Percentiles rank a stretch among this genome's conserved stretches.
Conservation (phyloP, 2,113 vertebrate species). For the Phyllopteryx taeniolatus region DNA sequence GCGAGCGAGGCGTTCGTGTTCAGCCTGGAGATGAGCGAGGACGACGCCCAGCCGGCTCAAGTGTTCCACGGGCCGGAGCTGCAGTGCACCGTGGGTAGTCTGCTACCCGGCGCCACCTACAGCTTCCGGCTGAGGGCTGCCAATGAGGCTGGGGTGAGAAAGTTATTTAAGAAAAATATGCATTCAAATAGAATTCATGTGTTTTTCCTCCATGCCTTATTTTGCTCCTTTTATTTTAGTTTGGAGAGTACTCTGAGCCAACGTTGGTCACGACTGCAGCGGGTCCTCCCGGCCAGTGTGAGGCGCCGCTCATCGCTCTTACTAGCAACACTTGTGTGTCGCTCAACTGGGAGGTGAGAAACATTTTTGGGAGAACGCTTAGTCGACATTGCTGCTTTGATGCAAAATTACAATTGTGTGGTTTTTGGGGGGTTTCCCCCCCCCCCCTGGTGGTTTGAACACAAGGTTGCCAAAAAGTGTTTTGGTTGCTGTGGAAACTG, state of each 20-base stretch:
- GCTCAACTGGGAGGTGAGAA: slow-evolving; percentile 94
- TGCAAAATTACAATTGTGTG: not conserved
- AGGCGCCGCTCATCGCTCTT: slow-evolving; percentile 81
- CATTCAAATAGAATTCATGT: not conserved
- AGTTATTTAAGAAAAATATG: not conserved
- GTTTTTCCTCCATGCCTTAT: not conserved
- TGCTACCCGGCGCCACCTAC: slow-evolving; percentile 89
- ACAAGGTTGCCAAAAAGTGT: not conserved
- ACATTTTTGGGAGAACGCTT: not conserved
- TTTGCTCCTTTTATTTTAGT: slow-evolving; percentile 63
- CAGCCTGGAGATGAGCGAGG: slow-evolving; percentile 89
- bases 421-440: no score
- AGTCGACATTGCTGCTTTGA: not conserved
- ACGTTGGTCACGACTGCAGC: slow-evolving; percentile 87
- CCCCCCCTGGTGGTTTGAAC: not conserved
- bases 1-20: slow-evolving; percentile 81
- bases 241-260: slow-evolving; percentile 81
- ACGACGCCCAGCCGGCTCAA: slow-evolving; percentile 73
- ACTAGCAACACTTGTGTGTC: slow-evolving; percentile 80
- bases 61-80: slow-evolving; percentile 85
- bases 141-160: slow-evolving; percentile 92
- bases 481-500: not conserved
- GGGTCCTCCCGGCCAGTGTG: slow-evolving; percentile 90
- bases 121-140: slow-evolving; percentile 84
- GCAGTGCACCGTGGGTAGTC: slow-evolving; percentile 85